Percentiles rank a stretch among this genome's conserved stretches.
These are phyloP conservation scores for Watsonalla binaria DNA, from an alignment of 2,888 invertebrate species.

Conservation along the genomic window DNA sequence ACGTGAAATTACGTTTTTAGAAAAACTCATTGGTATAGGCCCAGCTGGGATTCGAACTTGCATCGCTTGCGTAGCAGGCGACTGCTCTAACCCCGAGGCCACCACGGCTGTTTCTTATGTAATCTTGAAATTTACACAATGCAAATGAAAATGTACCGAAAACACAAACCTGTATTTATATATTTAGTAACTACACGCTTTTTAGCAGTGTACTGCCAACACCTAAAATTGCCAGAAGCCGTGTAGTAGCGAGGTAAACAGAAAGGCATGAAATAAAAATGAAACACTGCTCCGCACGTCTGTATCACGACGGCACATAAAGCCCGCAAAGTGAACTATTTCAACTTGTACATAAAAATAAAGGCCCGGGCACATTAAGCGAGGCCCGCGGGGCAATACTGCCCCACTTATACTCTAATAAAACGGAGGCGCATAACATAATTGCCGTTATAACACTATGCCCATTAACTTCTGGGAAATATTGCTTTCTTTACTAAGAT, in stretches of 20 bases:
- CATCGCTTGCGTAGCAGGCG: too few species aligned
- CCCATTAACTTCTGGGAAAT: constrained; percentile 13
- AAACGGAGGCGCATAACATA: constrained; percentile 10
- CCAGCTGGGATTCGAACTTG: too few species aligned
- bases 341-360: constrained; percentile 31
- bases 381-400: constrained; percentile 25
- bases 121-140: too few species aligned
- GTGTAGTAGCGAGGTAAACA: constrained; percentile 4
- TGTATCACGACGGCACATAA: constrained; percentile 35
- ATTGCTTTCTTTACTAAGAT: constrained; percentile 2
- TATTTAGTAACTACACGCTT: too few species aligned
- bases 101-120: too few species aligned
- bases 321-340: constrained; percentile 31
- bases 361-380: constrained; percentile 28
- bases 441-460: constrained; percentile 24
- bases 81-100: too few species aligned
- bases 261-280: constrained; percentile 29
- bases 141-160: too few species aligned
- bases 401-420: constrained; percentile 6
- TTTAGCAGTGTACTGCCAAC: not conserved
- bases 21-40: too few species aligned
- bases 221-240: constrained; percentile 9
- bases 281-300: constrained; percentile 26
- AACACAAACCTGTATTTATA: too few species aligned
- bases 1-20: too few species aligned